Evolutionary conservation across 2,797 vertebrate genomes (phyloP).

Genomic region (Gouania willdenowi): DNA sequence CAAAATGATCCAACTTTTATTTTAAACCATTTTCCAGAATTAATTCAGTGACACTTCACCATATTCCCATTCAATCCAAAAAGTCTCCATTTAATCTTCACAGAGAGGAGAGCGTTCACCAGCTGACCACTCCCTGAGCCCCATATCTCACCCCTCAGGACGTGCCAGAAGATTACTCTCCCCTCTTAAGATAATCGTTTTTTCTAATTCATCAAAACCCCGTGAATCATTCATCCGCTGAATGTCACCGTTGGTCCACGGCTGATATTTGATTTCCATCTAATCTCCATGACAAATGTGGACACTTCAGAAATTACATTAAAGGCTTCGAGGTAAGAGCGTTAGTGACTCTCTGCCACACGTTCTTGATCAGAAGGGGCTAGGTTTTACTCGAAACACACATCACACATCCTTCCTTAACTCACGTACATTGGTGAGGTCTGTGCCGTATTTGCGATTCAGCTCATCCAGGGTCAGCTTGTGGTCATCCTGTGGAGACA

Average conservation of each 20-base stretch:
- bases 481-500: constrained; percentile 87
- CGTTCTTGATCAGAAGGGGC: too few relatives aligned
- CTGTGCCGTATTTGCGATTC: constrained; percentile 93
- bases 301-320: neutral
- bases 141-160: neutral
- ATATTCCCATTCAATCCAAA: too few relatives aligned
- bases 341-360: too few relatives aligned
- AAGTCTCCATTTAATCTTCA: too few relatives aligned
- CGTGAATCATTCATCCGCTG: neutral
- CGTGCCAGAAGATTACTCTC: neutral
- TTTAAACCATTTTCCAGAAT: too few relatives aligned
- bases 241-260: too few relatives aligned
- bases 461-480: constrained; percentile 94
- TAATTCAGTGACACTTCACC: too few relatives aligned
- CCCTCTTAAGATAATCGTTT: neutral
- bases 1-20: too few relatives aligned
- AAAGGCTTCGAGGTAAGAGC: too few relatives aligned
- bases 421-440: constrained; percentile 85
- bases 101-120: too few relatives aligned
- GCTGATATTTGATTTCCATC: constrained; percentile 4
- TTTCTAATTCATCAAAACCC: neutral
- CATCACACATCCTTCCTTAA: neutral
- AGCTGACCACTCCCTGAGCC: neutral
- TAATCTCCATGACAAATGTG: neutral
- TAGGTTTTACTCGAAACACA: neutral